A percentile compares a stretch with the other conserved stretches of the same genome.
Evolutionary conservation across 2,797 vertebrate species (phyloP).

Genomic region (Clamator glandarius): DNA sequence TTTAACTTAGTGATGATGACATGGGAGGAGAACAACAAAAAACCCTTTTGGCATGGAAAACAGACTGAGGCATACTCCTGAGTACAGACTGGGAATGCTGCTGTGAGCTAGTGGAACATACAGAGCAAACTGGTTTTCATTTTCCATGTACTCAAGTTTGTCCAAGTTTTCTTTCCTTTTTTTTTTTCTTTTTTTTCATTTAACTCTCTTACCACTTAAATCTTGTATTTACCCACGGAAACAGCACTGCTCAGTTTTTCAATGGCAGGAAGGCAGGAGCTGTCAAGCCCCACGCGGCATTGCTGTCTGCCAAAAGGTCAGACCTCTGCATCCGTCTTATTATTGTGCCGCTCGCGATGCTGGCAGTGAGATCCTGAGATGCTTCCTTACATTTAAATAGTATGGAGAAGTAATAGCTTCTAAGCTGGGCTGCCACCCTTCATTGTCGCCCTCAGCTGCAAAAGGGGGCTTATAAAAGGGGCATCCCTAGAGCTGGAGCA

Average conservation of each 20-base stretch:
- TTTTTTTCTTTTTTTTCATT: not conserved
- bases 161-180: not conserved
- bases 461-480: not conserved
- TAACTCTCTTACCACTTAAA: not conserved
- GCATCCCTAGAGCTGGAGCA: not conserved
- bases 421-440: not conserved
- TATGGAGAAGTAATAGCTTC: not conserved
- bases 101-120: rapidly evolving
- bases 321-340: not conserved
- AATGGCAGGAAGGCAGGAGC: constrained; percentile 38
- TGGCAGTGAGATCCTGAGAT: not conserved
- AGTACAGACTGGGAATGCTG: not conserved
- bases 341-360: not conserved
- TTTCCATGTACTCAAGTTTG: not conserved
- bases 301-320: not conserved
- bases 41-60: not conserved
- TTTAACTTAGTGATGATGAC: not conserved
- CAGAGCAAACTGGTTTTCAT: not conserved
- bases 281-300: not conserved
- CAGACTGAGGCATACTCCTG: rapidly evolving
- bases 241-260: not conserved
- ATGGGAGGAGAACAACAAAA: too few relatives aligned
- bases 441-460: not conserved
- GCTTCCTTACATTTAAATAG: not conserved
- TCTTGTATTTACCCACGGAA: not conserved